phyloP scores from a whole-genome alignment of 2,797 vertebrate genomes.

The Sebastes jordani region DNA sequence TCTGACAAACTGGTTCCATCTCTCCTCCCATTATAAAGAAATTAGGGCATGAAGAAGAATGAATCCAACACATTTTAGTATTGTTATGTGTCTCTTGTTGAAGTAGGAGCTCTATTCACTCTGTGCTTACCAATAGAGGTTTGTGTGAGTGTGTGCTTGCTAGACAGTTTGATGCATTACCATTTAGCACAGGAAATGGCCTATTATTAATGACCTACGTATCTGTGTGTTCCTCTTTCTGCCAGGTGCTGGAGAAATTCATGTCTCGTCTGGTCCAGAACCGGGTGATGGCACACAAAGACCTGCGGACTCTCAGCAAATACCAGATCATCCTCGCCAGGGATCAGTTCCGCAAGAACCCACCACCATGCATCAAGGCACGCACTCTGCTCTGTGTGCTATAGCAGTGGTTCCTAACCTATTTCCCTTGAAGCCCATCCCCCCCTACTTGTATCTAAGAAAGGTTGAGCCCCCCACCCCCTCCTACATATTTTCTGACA shows the following conservation, averaged over 20 bases:
- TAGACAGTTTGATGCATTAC: background rate
- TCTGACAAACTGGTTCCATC: conserved; percentile 38
- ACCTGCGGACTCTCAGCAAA: conserved; percentile 89
- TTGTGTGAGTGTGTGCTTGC: background rate
- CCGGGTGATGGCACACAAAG: conserved; percentile 83
- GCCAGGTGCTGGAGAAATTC: conserved; percentile 90
- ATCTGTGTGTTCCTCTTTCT: conserved; percentile 11
- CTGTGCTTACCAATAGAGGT: background rate
- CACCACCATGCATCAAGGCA: conserved; percentile 81
- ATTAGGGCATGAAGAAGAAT: conserved; percentile 38
- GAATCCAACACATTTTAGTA: background rate
- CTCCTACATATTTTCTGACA: too few relatives aligned
- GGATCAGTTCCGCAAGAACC: conserved; percentile 94
- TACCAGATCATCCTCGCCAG: conserved; percentile 94
- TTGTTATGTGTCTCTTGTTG: conserved; percentile 15
- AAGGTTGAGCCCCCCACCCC: too few relatives aligned
- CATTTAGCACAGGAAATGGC: conserved; percentile 18
- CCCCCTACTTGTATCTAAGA: too few relatives aligned
- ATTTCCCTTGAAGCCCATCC: too few relatives aligned
- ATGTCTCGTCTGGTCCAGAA: conserved; percentile 86
- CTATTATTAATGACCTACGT: conserved; percentile 17
- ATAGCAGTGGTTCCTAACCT: background rate
- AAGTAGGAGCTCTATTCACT: conserved; percentile 25
- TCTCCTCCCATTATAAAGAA: conserved; percentile 45
- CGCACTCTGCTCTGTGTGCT: background rate